A percentile compares a stretch with the other conserved stretches of the same genome.
Conservation (phyloP, 2,113 vertebrate species). For the Tympanuchus pallidicinctus region DNA sequence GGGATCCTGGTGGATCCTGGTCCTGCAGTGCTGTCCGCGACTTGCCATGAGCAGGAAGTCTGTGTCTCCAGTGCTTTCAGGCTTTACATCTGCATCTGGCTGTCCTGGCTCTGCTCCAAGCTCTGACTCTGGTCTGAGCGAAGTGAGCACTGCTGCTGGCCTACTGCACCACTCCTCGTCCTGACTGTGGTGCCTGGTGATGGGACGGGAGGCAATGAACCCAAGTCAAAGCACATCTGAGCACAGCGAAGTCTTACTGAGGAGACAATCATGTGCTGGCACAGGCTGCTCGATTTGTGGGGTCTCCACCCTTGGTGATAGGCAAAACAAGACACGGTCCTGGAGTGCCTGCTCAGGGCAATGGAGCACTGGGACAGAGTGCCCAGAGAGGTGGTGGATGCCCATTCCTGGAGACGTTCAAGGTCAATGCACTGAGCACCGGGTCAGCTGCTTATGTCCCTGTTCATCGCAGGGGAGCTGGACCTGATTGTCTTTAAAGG, state of each 20-base stretch:
- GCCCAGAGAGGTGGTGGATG: no score
- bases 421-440: no score
- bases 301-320: not conserved
- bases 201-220: not conserved
- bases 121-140: not conserved
- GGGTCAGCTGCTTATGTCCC: no score
- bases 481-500: no score
- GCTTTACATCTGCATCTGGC: fast-evolving
- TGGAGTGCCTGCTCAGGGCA: not conserved
- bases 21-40: fast-evolving
- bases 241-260: no score
- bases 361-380: no score
- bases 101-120: not conserved
- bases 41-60: not conserved
- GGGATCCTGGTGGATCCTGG: fast-evolving
- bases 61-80: fast-evolving
- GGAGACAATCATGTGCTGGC: no score
- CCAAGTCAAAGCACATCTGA: not conserved
- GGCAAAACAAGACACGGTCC: not conserved
- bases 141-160: fast-evolving
- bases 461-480: no score
- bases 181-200: not conserved
- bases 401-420: no score
- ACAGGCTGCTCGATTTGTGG: not conserved
- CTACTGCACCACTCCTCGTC: fast-evolving